Evolutionary conservation across 2,888 invertebrate genomes (phyloP).

Genomic region (Pterostichus niger): DNA sequence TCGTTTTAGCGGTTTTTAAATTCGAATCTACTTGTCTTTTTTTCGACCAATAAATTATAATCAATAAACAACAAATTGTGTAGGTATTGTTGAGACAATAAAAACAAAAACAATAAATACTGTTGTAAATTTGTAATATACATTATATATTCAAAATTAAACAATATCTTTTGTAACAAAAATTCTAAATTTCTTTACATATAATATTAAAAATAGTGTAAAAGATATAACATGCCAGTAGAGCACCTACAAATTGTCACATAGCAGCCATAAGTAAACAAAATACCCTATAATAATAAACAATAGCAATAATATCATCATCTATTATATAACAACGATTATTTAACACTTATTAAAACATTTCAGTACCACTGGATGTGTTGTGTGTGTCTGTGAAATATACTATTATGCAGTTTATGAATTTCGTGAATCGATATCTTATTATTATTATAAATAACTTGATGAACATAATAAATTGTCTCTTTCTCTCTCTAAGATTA

Average conservation of each 20-base stretch:
- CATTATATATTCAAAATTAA: conserved; percentile 74
- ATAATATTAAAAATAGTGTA: conserved; percentile 73
- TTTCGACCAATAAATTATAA: background rate
- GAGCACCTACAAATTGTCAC: conserved; percentile 71
- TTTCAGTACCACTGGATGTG: conserved; percentile 62
- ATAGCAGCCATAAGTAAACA: conserved; percentile 65
- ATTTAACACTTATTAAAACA: conserved; percentile 73
- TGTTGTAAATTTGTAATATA: conserved; percentile 70
- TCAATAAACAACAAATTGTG: background rate
- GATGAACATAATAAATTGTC: conserved; percentile 16
- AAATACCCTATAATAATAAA: conserved; percentile 74
- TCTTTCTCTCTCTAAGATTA: conserved; percentile 50
- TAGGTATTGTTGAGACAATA: background rate
- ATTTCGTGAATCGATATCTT: conserved; percentile 32
- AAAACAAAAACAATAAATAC: background rate
- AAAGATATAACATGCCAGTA: conserved; percentile 72
- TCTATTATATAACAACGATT: conserved; percentile 73
- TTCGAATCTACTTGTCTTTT: background rate
- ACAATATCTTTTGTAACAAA: conserved; percentile 74
- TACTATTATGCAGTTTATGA: conserved; percentile 27
- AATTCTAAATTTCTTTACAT: conserved; percentile 74
- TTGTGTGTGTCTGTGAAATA: conserved; percentile 50
- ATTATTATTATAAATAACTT: conserved; percentile 49
- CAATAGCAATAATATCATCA: conserved; percentile 73
- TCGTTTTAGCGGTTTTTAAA: too few relatives aligned